Percentiles rank a stretch among this genome's conserved stretches.
Conservation (phyloP, 2,888 invertebrate species). For the Melikaiella ostensackeni region DNA sequence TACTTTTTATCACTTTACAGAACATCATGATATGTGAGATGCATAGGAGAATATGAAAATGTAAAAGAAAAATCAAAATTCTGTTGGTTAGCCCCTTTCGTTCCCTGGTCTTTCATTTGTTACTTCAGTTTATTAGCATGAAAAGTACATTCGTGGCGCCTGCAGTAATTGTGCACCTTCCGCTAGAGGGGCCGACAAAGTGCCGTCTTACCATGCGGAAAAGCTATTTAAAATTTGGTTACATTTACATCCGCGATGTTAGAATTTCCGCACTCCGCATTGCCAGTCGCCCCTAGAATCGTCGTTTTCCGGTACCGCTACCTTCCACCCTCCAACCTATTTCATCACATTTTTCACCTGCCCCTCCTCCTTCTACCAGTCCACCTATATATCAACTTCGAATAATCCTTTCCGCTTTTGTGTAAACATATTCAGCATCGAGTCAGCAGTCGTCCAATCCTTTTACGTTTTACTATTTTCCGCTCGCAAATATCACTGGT, state of each 20-base stretch:
- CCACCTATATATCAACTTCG: not conserved
- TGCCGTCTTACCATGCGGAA: slow-evolving; percentile 13
- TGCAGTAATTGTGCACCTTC: slow-evolving; percentile 28
- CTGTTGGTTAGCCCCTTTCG: too few species aligned
- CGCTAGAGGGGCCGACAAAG: slow-evolving; percentile 16
- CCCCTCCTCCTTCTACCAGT: not conserved
- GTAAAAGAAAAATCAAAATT: too few species aligned
- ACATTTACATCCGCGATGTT: slow-evolving; percentile 41
- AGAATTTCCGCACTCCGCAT: slow-evolving; percentile 40
- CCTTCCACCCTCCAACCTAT: not conserved
- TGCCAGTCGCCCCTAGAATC: not conserved
- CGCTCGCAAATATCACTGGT: not conserved
- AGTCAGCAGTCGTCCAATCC: not conserved
- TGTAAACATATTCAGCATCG: not conserved
- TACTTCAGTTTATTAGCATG: slow-evolving; percentile 33
- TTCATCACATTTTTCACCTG: too few species aligned
- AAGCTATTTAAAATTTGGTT: slow-evolving; percentile 22
- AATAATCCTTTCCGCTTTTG: not conserved
- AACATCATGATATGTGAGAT: too few species aligned
- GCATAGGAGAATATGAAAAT: too few species aligned
- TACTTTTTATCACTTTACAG: too few species aligned
- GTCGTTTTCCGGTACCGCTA: not conserved
- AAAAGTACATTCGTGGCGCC: slow-evolving; percentile 32
- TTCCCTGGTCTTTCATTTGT: too few species aligned
- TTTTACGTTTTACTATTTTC: not conserved